A percentile compares a stretch with the other conserved stretches of the same genome.
Evolutionary conservation across 2,113 vertebrate species (phyloP).

Genomic region (Emydura subglobosa): DNA sequence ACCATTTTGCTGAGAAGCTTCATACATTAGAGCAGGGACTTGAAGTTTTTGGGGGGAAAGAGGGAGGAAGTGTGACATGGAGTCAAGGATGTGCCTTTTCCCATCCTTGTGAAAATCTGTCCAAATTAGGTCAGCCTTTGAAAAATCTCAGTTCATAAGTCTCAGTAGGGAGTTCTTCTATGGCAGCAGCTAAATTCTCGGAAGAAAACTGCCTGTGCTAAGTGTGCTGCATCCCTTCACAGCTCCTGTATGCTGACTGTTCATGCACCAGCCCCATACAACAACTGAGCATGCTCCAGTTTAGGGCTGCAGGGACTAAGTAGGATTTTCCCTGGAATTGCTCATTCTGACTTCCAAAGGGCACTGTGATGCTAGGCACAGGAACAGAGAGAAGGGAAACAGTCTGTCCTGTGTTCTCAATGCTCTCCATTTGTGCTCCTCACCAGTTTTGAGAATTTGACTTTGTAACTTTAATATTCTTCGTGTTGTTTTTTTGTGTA

Average conservation of each 20-base stretch:
- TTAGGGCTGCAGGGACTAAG: neutral
- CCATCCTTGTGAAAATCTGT: neutral
- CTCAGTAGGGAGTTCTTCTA: neutral
- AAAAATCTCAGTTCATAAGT: neutral
- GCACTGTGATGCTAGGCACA: neutral
- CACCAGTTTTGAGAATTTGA: neutral
- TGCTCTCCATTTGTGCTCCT: neutral
- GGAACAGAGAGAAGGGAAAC: neutral
- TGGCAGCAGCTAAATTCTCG: neutral
- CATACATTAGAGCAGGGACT: neutral
- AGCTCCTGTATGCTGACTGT: neutral
- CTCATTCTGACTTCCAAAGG: neutral
- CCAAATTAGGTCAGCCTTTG: neutral
- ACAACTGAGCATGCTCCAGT: fast-evolving
- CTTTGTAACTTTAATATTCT: neutral
- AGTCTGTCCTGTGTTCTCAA: neutral
- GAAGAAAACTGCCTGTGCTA: neutral
- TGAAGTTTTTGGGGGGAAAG: neutral
- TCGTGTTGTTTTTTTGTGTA: neutral
- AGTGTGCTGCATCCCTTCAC: neutral
- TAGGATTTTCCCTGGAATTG: neutral
- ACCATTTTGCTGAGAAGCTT: neutral
- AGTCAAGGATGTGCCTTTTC: neutral
- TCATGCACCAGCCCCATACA: neutral
- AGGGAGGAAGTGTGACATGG: no score